Conservation (phyloP, 2,888 invertebrate species). For the Danaus chrysippus region DNA sequence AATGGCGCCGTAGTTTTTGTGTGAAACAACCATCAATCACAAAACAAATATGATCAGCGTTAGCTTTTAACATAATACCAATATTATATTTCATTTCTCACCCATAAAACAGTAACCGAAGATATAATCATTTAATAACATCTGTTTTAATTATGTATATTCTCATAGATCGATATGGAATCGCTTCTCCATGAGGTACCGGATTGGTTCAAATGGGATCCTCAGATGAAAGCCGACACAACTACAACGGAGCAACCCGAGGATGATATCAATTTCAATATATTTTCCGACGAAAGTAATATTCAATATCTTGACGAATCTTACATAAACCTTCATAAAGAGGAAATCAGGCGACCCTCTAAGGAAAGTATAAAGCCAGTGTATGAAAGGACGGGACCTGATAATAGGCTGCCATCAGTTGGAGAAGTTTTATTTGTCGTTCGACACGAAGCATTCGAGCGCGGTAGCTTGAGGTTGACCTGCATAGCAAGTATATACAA, state of each 20-base stretch:
- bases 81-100: conserved; percentile 44
- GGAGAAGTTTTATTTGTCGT: conserved; percentile 81
- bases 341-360: conserved; percentile 66
- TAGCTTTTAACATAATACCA: conserved; percentile 52
- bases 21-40: conserved; percentile 71
- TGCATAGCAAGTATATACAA: conserved; percentile 84
- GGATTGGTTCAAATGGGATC: conserved; percentile 73
- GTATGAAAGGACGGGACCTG: conserved; percentile 65
- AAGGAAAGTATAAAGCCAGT: conserved; percentile 59
- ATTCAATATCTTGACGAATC: conserved; percentile 71
- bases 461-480: conserved; percentile 81
- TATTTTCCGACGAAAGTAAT: conserved; percentile 69
- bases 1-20: conserved; percentile 65
- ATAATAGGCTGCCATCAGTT: conserved; percentile 62
- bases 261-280: conserved; percentile 63
- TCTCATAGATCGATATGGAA: conserved; percentile 66
- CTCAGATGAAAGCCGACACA: conserved; percentile 61
- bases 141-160: conserved; percentile 28
- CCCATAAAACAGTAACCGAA: no score
- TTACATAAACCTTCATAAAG: conserved; percentile 69
- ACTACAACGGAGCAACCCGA: conserved; percentile 66
- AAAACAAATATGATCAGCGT: conserved; percentile 59
- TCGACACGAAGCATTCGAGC: conserved; percentile 80
- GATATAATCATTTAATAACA: background rate
- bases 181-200: conserved; percentile 63